Evolutionary conservation across 2,113 vertebrate species (phyloP).

Genomic region (Plecturocebus donacophilus): DNA sequence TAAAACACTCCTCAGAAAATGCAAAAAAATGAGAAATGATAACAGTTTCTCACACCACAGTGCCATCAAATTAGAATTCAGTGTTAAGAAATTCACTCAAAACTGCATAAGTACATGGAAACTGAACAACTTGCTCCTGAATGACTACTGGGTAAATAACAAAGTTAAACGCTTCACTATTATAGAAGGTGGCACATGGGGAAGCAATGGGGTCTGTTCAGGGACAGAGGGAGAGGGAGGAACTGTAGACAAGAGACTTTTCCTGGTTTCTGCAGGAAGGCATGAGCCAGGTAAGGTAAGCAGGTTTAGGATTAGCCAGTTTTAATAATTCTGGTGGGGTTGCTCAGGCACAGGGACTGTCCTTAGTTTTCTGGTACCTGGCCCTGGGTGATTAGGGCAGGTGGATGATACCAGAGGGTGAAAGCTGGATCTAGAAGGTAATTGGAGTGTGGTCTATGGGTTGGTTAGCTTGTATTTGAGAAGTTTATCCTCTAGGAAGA

Average conservation of each 20-base stretch:
- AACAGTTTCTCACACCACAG: no score
- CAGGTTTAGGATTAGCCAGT: no score
- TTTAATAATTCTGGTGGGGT: neutral
- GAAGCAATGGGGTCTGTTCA: neutral
- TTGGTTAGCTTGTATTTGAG: neutral
- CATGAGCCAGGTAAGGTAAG: neutral
- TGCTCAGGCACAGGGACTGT: neutral
- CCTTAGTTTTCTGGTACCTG: neutral
- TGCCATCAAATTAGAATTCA: no score
- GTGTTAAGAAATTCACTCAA: no score
- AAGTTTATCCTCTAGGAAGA: neutral
- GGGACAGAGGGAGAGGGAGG: neutral
- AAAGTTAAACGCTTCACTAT: no score
- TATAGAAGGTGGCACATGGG: no score
- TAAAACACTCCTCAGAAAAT: no score
- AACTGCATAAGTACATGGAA: no score
- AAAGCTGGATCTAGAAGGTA: neutral
- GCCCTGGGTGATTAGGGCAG: neutral
- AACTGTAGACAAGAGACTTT: no score
- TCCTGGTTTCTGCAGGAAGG: neutral
- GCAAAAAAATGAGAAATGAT: no score
- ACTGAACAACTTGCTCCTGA: no score
- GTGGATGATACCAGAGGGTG: neutral
- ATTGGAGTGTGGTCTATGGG: neutral
- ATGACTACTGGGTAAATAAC: no score